Evolutionary conservation across 2,888 invertebrate genomes (phyloP).

Genomic region (Mythimna vitellina): DNA sequence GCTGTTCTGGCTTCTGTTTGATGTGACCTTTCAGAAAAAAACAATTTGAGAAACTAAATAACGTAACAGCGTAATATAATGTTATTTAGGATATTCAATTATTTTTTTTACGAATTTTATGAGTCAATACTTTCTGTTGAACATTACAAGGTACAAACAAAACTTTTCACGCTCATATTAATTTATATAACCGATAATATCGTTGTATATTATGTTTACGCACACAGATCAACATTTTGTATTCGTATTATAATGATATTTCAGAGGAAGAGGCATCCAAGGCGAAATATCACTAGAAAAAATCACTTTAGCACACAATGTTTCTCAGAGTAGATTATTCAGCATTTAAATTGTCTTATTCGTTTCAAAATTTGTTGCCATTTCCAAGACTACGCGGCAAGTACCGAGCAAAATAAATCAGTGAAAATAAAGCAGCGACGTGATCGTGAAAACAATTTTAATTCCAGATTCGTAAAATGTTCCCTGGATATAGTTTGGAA

Average conservation of each 20-base stretch:
- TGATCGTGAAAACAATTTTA: constrained; percentile 63
- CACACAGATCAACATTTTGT: background rate
- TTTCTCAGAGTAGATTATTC: background rate
- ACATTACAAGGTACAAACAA: background rate
- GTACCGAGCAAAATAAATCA: background rate
- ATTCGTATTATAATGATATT: background rate
- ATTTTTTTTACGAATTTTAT: background rate
- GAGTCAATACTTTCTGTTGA: too few relatives aligned
- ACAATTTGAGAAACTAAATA: too few relatives aligned
- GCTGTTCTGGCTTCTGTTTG: background rate
- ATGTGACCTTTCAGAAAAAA: too few relatives aligned
- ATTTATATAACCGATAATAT: background rate
- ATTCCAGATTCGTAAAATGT: constrained; percentile 82
- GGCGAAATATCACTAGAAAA: background rate
- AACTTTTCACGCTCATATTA: background rate
- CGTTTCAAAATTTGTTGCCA: constrained; percentile 6
- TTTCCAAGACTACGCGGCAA: constrained; percentile 53
- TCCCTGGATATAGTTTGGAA: constrained; percentile 71
- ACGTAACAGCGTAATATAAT: background rate
- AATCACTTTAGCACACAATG: background rate
- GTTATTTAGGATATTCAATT: background rate
- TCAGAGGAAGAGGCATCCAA: background rate
- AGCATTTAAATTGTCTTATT: background rate
- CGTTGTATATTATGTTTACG: background rate
- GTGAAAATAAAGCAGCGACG: constrained; percentile 53